Percentiles rank a stretch among this genome's conserved stretches.
Conservation (phyloP, 2,797 vertebrate genomes). For the Intellagama lesueurii region DNA sequence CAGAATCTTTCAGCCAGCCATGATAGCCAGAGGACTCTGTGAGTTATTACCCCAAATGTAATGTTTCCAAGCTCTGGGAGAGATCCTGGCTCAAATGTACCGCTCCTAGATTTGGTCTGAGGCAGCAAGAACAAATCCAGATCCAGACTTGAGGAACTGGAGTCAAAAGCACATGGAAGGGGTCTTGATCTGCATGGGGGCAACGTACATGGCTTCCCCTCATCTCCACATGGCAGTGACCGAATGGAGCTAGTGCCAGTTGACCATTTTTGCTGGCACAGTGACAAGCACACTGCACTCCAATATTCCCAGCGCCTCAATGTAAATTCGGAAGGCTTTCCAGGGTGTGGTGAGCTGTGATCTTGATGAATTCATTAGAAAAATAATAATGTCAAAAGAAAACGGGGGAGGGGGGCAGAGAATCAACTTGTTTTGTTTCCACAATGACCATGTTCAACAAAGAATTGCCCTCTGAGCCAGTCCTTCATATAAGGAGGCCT, state of each 20-base stretch:
- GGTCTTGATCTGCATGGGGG: neutral
- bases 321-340: slow-evolving; percentile 1
- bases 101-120: neutral
- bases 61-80: no score
- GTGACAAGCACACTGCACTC: neutral
- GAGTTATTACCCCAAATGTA: no score
- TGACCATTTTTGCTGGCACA: neutral
- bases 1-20: no score
- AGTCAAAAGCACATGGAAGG: neutral
- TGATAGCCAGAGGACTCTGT: no score
- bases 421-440: neutral
- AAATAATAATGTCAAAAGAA: neutral
- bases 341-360: neutral
- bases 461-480: neutral
- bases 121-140: neutral
- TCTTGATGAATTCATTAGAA: neutral
- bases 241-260: neutral
- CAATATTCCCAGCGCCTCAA: neutral
- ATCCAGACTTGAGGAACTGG: neutral
- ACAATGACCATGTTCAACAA: neutral
- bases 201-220: no score
- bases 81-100: neutral
- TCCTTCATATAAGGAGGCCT: neutral
- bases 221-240: neutral
- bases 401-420: neutral